These are phyloP conservation scores for Lateolabrax maculatus DNA, from an alignment of 2,797 vertebrate genomes.

Conservation along the genomic window DNA sequence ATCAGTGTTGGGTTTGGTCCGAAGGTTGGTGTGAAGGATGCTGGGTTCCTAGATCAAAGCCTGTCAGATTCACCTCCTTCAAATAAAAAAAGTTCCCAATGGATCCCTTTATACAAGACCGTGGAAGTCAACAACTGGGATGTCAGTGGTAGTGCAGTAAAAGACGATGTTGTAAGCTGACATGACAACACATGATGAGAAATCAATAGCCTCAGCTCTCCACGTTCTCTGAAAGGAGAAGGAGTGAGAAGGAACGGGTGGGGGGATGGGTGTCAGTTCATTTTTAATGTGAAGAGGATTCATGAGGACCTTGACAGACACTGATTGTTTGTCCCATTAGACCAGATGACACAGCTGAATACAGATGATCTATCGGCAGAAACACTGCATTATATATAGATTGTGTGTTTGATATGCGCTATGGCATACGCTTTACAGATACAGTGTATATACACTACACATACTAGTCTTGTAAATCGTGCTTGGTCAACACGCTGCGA, in stretches of 20 bases:
- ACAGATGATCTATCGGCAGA: slow-evolving; percentile 42
- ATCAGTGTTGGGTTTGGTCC: background rate
- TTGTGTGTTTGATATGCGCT: background rate
- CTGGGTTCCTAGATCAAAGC: slow-evolving; percentile 23
- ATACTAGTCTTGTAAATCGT: background rate
- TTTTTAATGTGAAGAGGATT: slow-evolving; percentile 66
- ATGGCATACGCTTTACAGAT: background rate
- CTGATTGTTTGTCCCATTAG: slow-evolving; percentile 55
- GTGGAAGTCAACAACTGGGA: slow-evolving; percentile 46
- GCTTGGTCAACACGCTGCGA: background rate
- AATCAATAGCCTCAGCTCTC: slow-evolving; percentile 73
- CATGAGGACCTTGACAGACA: slow-evolving; percentile 61
- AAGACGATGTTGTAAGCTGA: slow-evolving; percentile 71
- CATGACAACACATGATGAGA: slow-evolving; percentile 75
- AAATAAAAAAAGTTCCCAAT: slow-evolving; percentile 3
- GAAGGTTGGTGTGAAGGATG: background rate
- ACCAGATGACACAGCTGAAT: slow-evolving; percentile 48
- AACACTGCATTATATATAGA: slow-evolving; percentile 11
- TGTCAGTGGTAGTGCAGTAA: slow-evolving; percentile 46
- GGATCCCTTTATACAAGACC: slow-evolving; percentile 29
- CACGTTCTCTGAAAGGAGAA: slow-evolving; percentile 55
- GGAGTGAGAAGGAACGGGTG: slow-evolving; percentile 26
- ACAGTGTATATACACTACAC: background rate
- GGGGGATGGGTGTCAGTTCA: slow-evolving; percentile 24
- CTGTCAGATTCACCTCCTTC: slow-evolving; percentile 22